Percentiles rank a stretch among this genome's conserved stretches.
These are phyloP conservation scores for Dyspetes luteomarginatus DNA, from an alignment of 2,888 invertebrate species.

Conservation along the genomic window DNA sequence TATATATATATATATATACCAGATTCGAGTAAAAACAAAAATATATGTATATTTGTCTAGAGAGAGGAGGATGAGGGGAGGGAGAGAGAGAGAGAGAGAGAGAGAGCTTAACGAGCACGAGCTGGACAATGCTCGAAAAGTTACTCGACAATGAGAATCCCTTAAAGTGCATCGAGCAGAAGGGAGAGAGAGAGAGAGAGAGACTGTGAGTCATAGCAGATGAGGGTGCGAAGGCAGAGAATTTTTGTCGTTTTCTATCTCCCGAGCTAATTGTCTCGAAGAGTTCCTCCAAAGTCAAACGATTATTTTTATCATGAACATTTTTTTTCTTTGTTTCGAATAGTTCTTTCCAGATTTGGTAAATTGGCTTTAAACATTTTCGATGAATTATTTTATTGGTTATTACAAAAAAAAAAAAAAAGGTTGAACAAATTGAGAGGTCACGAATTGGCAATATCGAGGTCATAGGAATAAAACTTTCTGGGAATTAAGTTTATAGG, in stretches of 20 bases:
- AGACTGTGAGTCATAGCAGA: slow-evolving; percentile 31
- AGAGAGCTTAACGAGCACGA: slow-evolving; percentile 13
- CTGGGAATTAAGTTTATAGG: too few relatives aligned
- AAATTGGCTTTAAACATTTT: too few relatives aligned
- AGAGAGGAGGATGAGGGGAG: too few relatives aligned
- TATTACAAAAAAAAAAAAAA: too few relatives aligned
- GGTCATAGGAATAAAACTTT: too few relatives aligned
- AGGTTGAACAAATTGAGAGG: too few relatives aligned
- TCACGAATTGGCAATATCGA: too few relatives aligned
- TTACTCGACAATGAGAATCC: slow-evolving; percentile 55
- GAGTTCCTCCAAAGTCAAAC: slow-evolving; percentile 15
- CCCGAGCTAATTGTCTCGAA: slow-evolving; percentile 33
- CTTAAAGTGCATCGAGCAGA: slow-evolving; percentile 53
- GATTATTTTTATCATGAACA: slow-evolving; percentile 24
- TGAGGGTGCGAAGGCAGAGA: not conserved
- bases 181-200: slow-evolving; percentile 27
- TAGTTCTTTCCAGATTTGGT: not conserved
- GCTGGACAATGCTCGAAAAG: slow-evolving; percentile 35
- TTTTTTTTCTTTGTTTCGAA: not conserved
- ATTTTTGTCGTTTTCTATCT: not conserved
- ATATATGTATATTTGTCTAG: slow-evolving; percentile 9
- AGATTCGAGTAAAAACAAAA: not conserved
- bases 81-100: too few relatives aligned
- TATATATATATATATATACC: not conserved
- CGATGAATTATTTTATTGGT: too few relatives aligned